Conservation (phyloP, 1,140 invertebrate species). For the Micrasema longulum region DNA sequence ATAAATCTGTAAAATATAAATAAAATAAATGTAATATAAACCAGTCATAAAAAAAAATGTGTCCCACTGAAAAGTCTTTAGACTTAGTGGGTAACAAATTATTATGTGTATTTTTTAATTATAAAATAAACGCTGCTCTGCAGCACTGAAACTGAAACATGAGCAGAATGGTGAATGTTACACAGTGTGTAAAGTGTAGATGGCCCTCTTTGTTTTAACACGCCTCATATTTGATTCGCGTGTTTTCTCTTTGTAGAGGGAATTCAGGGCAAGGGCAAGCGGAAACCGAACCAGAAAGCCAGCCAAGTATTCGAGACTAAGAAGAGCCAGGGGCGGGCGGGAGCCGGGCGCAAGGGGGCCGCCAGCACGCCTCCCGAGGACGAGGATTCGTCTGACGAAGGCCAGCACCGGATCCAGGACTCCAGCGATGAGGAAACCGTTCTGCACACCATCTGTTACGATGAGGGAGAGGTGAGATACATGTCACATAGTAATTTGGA, state of each 20-base stretch:
- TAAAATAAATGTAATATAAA: too few relatives aligned
- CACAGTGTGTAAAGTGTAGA: too few relatives aligned
- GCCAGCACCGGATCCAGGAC: conserved; percentile 8
- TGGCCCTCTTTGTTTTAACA: too few relatives aligned
- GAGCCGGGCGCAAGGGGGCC: not conserved
- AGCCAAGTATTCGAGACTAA: conserved; percentile 32
- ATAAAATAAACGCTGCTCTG: too few relatives aligned
- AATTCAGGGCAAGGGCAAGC: not conserved
- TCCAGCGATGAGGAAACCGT: conserved; percentile 47
- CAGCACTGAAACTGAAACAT: too few relatives aligned
- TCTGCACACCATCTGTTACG: conserved; percentile 49
- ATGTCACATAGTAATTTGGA: too few relatives aligned
- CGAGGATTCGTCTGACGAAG: conserved; percentile 9
- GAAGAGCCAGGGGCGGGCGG: conserved; percentile 1
- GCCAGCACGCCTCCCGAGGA: not conserved
- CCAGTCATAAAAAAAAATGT: too few relatives aligned
- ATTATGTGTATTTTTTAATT: too few relatives aligned
- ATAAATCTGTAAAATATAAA: too few relatives aligned
- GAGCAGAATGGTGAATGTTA: too few relatives aligned
- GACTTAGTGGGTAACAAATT: too few relatives aligned
- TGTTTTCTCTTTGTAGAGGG: conserved; percentile 4
- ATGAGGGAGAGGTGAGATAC: conserved; percentile 39
- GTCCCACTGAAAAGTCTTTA: too few relatives aligned
- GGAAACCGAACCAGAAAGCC: conserved; percentile 14
- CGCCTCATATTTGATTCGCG: not conserved